Conservation (phyloP, 30 jellyfish, hydroid and myxozoan genomes). For the Cassiopea xamachana region DNA sequence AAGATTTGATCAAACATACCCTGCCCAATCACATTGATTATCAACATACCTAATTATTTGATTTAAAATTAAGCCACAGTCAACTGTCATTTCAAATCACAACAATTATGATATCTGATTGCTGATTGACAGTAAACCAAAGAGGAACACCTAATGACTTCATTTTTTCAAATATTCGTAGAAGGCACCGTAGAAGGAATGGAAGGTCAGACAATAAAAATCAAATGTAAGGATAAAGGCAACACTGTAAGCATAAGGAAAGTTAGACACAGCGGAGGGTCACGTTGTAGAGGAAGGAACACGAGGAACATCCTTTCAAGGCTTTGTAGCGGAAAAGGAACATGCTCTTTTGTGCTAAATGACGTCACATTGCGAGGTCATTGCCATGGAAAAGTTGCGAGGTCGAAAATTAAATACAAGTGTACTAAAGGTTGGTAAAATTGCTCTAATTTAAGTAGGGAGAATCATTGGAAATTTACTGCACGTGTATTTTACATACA, state of each 20-base stretch:
- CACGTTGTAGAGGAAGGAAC: conserved; percentile 59
- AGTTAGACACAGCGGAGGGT: conserved; percentile 68
- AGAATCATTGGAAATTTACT: too few species aligned
- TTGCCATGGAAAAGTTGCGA: conserved; percentile 73
- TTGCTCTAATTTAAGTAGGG: background rate
- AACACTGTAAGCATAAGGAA: conserved; percentile 52
- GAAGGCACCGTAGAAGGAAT: conserved; percentile 64
- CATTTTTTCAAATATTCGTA: background rate
- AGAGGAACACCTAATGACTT: too few species aligned
- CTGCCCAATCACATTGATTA: too few species aligned
- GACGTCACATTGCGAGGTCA: conserved; percentile 61
- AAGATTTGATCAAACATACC: too few species aligned
- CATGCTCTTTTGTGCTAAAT: conserved; percentile 59
- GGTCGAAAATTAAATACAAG: conserved; percentile 62
- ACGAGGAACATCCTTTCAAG: conserved; percentile 57
- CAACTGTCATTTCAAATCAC: background rate
- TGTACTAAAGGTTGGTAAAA: conserved; percentile 71
- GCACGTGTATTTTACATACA: too few species aligned
- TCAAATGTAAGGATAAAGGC: conserved; percentile 60
- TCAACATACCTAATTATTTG: too few species aligned
- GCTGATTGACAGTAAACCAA: too few species aligned
- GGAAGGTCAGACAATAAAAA: conserved; percentile 60
- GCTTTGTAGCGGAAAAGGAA: conserved; percentile 67
- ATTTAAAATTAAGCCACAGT: background rate
- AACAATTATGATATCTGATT: background rate